Evolutionary conservation across 2,797 vertebrate genomes (phyloP), one percentile per base, ranked within the genome.

Genomic region (Neosilurus hyrtlii): DNA sequence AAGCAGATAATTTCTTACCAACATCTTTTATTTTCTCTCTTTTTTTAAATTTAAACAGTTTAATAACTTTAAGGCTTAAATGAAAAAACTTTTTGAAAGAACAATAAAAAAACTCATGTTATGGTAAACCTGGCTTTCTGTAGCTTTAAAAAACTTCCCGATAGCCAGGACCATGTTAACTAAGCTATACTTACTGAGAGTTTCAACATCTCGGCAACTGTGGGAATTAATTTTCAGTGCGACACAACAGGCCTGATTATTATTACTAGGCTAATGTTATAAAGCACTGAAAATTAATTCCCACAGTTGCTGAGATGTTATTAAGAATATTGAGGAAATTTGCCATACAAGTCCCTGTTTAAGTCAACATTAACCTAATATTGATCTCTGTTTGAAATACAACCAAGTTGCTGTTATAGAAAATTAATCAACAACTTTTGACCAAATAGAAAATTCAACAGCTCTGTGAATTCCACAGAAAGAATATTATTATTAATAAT

Each of bases 381-480:
- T n/a, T n/a, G n/a, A 66, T 35, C 63, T 35, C 26, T 66, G 15
- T 66, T 35, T 66, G 30, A 35, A 7, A 2, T 66, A 30, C 66
- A 26, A 18, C 26, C 14, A 15, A 68, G 67, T 20, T 68, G 35
- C 67, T 68, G 37, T 68, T 43, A 43, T 5, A 43, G 67, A 49
- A 70, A 49, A 49, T 49, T n/a, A 70, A 49, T 49, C 65, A 18
- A 4, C 67, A 49, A 9, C 10, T 11, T 26, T 43, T 26, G n/a
- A 72, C 70, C n/a, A 71, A 68, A 37, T 8, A 68, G 66, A 43
- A 10, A 71, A n/a, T 51, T 22, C n/a, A 51, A n/a, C 68, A 71
- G 22, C 5, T 4, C 70, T 24, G 5, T 72, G 70, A 49, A n/a
- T n/a, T n/a, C n/a, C n/a, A n/a, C n/a, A n/a, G n/a, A n/a, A n/a